Conservation (phyloP, 2,113 vertebrate genomes). For the Heterotis niloticus region DNA sequence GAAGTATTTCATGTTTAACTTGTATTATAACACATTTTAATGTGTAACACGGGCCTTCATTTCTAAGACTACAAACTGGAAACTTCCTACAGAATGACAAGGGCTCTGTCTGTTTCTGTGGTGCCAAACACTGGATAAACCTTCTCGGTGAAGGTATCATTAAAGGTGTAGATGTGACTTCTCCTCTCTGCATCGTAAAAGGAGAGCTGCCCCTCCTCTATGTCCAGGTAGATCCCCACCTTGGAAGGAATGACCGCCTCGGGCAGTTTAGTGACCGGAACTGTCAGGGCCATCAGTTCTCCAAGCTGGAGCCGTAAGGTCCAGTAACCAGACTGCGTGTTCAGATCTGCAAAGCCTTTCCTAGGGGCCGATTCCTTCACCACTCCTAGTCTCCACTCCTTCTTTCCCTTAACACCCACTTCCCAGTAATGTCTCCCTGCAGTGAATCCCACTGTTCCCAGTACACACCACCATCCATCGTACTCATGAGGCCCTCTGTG, state of each 20-base stretch:
- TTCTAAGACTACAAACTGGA: neutral
- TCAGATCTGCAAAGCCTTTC: conserved; percentile 41
- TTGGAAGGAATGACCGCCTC: conserved; percentile 21
- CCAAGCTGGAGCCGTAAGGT: conserved; percentile 40
- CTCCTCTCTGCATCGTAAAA: conserved; percentile 41
- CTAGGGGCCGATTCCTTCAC: conserved; percentile 59
- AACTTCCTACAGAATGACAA: conserved; percentile 26
- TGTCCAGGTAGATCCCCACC: conserved; percentile 42
- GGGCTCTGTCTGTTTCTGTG: conserved; percentile 34
- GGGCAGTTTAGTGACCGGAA: conserved; percentile 34
- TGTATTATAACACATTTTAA: neutral
- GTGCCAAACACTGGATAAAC: conserved; percentile 45
- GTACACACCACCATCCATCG: conserved; percentile 46
- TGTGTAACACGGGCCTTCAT: neutral
- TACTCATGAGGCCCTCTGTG: neutral
- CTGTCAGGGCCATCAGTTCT: conserved; percentile 33
- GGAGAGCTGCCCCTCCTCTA: conserved; percentile 37
- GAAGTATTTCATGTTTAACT: too few species aligned
- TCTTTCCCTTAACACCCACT: conserved; percentile 47
- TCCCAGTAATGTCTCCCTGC: conserved; percentile 58
- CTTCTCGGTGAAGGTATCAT: conserved; percentile 31
- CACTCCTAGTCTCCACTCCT: conserved; percentile 72
- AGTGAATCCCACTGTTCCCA: conserved; percentile 44
- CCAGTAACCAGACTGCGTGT: conserved; percentile 39
- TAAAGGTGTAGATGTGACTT: conserved; percentile 30